Base-by-base conservation (phyloP, 2,113 vertebrate species). In the Zosterops pallidus region DNA sequence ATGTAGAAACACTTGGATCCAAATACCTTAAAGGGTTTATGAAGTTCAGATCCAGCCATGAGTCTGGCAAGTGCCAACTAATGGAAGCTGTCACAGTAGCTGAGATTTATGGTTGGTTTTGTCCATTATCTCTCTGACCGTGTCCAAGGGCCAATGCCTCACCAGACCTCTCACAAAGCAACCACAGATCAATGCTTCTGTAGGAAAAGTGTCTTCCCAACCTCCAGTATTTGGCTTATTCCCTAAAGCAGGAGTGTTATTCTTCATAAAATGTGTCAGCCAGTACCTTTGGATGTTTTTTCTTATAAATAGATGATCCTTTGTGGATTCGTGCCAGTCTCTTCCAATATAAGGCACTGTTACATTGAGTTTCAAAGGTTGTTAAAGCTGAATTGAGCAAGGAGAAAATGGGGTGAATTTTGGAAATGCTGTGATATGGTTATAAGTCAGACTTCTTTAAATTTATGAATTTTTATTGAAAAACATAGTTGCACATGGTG, bases 181-280 rank as follows among this genome's bases (percentile, higher is more conserved):
- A 84, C 57, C 55, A 72, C 74, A 75, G 84, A 70, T 91, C 50
- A 74, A 3, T 46, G 29, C 56, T 59, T 86, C 59, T 63, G 47
- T 56, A 75, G 83, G 52, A 90, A 88, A 92, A 83, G 24, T 3
- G 0, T 88, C 64, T 95, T 91, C 67, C 63, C 31, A 86, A 18
- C 75, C 77, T 70, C 56, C 50, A 83, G 8, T 44, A 83, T 56
- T 89, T 90, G 94, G 72, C 76, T 89, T 90, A 88, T 92, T 94
- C 69, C 76, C 68, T 90, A 35, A 75, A 86, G 39, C 35, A 60
- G 31, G n/a, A 68, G 59, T 42, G 69, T 68, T 86, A 71, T 89
- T 80, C 56, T 44, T 92, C 74, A 78, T 83, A 83, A 95, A 93
- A 93, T 80, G 28, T 92, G 84, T 94, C 85, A 86, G 25, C 44